These are phyloP conservation scores for Byasa hedistus DNA, from an alignment of 2,888 invertebrate genomes.

Conservation along the genomic window DNA sequence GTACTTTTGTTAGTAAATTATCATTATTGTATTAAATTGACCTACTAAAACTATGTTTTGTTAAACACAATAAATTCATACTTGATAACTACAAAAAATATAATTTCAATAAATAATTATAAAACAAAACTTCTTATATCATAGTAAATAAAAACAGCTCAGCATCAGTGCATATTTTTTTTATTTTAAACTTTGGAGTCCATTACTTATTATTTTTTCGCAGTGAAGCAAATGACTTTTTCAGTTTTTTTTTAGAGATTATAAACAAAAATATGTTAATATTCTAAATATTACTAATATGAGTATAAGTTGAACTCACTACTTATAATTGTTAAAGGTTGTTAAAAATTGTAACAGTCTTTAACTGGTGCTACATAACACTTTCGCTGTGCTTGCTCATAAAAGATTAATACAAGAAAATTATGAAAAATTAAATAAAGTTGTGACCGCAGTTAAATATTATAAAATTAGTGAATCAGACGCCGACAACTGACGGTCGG, in stretches of 20 bases:
- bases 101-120: background rate
- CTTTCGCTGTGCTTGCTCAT: conserved; percentile 1
- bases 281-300: no score
- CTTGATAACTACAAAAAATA: background rate
- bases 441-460: conserved; percentile 21
- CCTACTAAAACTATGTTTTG: no score
- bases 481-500: conserved; percentile 34
- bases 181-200: background rate
- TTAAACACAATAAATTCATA: background rate
- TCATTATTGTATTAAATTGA: no score
- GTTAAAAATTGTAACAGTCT: background rate
- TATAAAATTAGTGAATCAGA: conserved; percentile 27
- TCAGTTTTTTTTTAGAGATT: no score
- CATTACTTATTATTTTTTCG: background rate
- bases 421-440: background rate
- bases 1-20: no score
- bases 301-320: no score
- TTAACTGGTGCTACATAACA: background rate
- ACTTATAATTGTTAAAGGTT: no score
- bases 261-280: no score
- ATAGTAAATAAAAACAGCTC: background rate
- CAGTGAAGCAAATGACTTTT: background rate
- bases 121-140: background rate
- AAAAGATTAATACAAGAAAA: background rate
- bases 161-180: background rate